Conservation (phyloP, 2,113 vertebrate genomes). For the Pseudorasbora parva region DNA sequence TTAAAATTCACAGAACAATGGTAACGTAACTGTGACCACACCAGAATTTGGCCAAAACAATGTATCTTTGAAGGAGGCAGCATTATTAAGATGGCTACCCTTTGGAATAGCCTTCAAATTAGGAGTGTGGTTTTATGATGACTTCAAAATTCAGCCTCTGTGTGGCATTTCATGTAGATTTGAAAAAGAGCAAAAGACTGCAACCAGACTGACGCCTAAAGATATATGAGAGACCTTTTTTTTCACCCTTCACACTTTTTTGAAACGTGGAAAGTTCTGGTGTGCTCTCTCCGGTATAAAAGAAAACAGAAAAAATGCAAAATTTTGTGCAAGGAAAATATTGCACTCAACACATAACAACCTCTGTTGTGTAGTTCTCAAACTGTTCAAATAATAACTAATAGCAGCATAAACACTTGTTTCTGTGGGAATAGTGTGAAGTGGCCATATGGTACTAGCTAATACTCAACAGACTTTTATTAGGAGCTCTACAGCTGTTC, state of each 20-base stretch:
- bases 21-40: no score
- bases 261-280: constrained; percentile 5
- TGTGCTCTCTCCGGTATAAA: constrained; percentile 56
- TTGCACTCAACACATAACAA: constrained; percentile 60
- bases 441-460: constrained; percentile 35
- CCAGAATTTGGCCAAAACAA: no score
- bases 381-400: constrained; percentile 3
- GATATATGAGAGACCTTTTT: neutral
- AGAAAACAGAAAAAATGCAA: constrained; percentile 49
- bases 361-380: neutral
- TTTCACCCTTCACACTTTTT: neutral
- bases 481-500: constrained; percentile 45
- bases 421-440: constrained; percentile 22
- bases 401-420: constrained; percentile 26
- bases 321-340: constrained; percentile 53
- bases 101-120: neutral
- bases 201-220: neutral
- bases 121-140: no score
- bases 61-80: no score
- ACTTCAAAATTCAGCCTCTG: neutral
- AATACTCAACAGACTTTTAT: constrained; percentile 30
- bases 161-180: neutral
- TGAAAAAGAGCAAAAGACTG: constrained; percentile 48
- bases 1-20: no score
- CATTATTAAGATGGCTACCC: no score